Evolutionary conservation across 2,113 vertebrate genomes (phyloP), one percentile per base, ranked within the genome.

Genomic region (Periophthalmodon schlosseri): DNA sequence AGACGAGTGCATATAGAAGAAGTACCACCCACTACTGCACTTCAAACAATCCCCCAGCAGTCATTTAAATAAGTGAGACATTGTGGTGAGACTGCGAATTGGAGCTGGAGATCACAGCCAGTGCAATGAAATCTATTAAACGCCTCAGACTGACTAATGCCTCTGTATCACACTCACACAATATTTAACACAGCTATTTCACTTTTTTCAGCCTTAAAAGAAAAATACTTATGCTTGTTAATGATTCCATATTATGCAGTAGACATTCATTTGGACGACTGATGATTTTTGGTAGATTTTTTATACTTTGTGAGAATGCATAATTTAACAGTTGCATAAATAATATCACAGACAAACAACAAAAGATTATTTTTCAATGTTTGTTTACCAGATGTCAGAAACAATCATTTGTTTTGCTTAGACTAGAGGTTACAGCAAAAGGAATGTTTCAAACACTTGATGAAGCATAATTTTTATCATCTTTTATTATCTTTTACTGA

Each of bases 311-410:
- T 79, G 23, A 14, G 0, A 61, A 81, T 87, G 67, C 57, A 77
- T 67, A 77, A 80, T 79, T 70, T 49, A 82, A 71, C 78, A 70
- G 69, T 54, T 58, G 70, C 50, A 67, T 57, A 47, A 49, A 69
- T 54, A 57, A 73, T 18, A 68, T 46, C 16, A 6, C 20, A 39
- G 50, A 77, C 47, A 61, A 57, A 76, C 46, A 68, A 77, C 52
- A 64, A 72, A 78, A 21, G 47, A 56, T 14, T 18, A 84, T 67
- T 46, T 13, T 75, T 70, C 39, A 23, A 65, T 61, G 73, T 57
- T 72, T 70, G 47, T 11, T 9, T 82, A 46, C 68, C 73, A 79
- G 78, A 79, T 87, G 75, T 81, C 88, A 90, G 86, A 82, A 89
- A 83, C 7, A 68, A 46, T 3, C 9, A 75, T 44, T 44, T 10